Conservation (phyloP, 1,140 invertebrate genomes). For the Papilio xuthus region DNA sequence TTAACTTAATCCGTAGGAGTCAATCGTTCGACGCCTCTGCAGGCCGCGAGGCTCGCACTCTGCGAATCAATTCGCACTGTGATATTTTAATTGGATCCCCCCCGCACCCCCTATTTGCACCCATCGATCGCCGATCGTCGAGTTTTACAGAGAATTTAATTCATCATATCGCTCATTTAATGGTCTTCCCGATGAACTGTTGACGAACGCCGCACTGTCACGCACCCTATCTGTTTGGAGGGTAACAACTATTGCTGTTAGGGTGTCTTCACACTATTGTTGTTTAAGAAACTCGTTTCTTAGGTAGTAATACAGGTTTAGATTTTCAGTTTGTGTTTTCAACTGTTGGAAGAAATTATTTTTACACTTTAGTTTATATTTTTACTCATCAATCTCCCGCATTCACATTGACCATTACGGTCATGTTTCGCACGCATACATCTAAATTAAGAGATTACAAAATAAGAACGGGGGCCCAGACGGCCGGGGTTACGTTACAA, state of each 20-base stretch:
- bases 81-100: constrained; percentile 66
- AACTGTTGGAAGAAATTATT: neutral
- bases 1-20: constrained; percentile 20
- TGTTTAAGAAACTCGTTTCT: neutral
- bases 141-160: constrained; percentile 67
- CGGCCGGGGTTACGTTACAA: neutral
- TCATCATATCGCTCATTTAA: constrained; percentile 64
- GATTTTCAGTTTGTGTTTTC: neutral
- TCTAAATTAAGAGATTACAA: constrained; percentile 19
- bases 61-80: constrained; percentile 46
- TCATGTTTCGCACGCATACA: neutral
- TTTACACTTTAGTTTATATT: too few relatives aligned
- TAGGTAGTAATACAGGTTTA: too few relatives aligned
- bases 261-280: neutral
- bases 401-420: neutral
- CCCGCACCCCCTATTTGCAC: constrained; percentile 38
- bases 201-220: constrained; percentile 47
- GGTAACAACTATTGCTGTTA: constrained; percentile 44
- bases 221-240: neutral
- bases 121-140: constrained; percentile 49
- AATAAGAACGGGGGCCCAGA: neutral
- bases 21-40: constrained; percentile 17
- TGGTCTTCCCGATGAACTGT: constrained; percentile 58
- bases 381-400: neutral
- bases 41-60: constrained; percentile 24